A percentile compares a stretch with the other conserved stretches of the same genome.
phyloP scores from a whole-genome alignment of 2,888 invertebrate genomes.

The Noctua janthina region DNA sequence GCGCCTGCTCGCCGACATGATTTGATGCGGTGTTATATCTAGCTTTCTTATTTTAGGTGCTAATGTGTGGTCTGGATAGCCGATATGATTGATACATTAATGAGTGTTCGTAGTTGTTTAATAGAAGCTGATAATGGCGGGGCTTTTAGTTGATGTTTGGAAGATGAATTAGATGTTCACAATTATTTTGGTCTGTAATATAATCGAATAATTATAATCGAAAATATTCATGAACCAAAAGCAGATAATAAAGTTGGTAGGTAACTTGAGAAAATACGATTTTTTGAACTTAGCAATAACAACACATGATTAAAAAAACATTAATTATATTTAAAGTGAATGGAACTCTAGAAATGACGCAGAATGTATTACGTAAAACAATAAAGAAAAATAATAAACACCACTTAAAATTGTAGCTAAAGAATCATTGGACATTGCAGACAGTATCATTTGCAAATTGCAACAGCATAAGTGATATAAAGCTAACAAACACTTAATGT shows the following conservation, averaged over 20 bases:
- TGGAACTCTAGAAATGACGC: neutral
- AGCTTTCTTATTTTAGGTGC: slow-evolving; percentile 61
- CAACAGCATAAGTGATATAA: slow-evolving; percentile 67
- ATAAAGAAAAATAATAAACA: slow-evolving; percentile 27
- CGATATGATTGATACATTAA: slow-evolving; percentile 49
- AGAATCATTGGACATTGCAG: slow-evolving; percentile 57
- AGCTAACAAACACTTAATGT: slow-evolving; percentile 66
- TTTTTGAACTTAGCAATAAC: neutral
- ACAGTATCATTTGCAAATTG: slow-evolving; percentile 69
- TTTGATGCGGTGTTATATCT: slow-evolving; percentile 61
- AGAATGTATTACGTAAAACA: neutral
- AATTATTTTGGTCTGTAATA: neutral
- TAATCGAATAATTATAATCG: neutral
- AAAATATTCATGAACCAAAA: neutral
- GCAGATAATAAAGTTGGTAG: neutral
- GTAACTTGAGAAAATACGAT: neutral
- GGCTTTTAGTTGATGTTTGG: slow-evolving; percentile 3
- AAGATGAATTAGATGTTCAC: neutral
- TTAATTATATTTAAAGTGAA: neutral
- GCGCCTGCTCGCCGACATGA: slow-evolving; percentile 68
- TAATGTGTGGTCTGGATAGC: slow-evolving; percentile 57
- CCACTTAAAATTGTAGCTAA: slow-evolving; percentile 25
- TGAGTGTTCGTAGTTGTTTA: slow-evolving; percentile 37
- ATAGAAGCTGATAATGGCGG: slow-evolving; percentile 16
- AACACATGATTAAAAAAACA: neutral